These are phyloP conservation scores for Apodemus agrarius DNA, from an alignment of 2,797 vertebrate genomes.

Conservation along the genomic window DNA sequence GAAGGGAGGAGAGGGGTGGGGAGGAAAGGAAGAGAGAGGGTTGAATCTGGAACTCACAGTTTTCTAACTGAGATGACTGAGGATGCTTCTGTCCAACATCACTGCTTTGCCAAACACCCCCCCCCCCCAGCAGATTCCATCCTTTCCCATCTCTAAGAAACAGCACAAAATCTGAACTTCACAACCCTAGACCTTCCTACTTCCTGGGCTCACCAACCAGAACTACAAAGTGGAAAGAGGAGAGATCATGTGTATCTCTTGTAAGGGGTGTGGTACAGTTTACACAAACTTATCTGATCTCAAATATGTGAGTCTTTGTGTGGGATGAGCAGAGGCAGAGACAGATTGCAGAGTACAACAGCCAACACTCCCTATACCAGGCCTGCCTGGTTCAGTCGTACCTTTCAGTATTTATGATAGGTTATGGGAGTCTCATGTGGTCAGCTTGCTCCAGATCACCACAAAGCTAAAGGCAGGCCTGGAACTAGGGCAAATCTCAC, in stretches of 20 bases:
- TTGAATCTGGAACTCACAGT: constrained; percentile 7
- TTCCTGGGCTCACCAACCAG: not conserved
- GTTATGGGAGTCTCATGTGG: not conserved
- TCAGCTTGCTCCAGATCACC: constrained; percentile 4
- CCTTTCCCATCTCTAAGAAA: not conserved
- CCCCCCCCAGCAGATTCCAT: not conserved
- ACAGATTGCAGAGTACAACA: not conserved
- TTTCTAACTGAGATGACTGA: not conserved
- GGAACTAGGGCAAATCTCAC: constrained; percentile 44
- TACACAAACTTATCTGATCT: not conserved
- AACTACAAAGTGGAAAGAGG: not conserved
- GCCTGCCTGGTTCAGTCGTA: not conserved
- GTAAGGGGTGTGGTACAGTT: not conserved
- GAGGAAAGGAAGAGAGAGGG: not conserved
- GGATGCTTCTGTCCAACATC: not conserved
- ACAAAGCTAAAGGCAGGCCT: constrained; percentile 42
- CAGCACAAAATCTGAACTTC: not conserved
- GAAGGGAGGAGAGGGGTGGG: not conserved
- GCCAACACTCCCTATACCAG: not conserved
- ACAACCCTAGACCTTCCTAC: not conserved
- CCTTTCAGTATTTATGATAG: not conserved
- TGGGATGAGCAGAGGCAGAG: not conserved
- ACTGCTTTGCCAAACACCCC: not conserved
- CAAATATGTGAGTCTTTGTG: not conserved
- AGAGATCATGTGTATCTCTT: not conserved